Conservation (phyloP, 2,888 invertebrate genomes). For the Cheilosia vernalis region DNA sequence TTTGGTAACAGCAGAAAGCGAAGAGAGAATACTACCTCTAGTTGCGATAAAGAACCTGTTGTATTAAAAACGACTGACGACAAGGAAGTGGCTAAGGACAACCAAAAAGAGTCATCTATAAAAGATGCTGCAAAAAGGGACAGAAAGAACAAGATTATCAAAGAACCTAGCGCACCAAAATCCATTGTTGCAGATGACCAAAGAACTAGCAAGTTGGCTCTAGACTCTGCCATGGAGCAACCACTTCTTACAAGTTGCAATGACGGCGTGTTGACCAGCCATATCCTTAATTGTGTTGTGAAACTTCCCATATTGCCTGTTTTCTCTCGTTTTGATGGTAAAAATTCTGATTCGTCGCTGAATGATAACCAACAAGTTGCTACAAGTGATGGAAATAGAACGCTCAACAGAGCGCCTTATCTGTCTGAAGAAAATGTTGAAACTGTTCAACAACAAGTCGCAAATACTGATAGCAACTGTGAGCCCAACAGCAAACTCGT, state of each 20-base stretch:
- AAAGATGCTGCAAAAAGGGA: no score
- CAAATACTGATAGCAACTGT: background rate
- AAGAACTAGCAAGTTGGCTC: no score
- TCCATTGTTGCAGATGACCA: no score
- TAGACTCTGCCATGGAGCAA: no score
- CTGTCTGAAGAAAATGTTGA: no score
- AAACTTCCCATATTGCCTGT: background rate
- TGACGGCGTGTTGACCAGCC: background rate
- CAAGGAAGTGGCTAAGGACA: slow-evolving; percentile 1
- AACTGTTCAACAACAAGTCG: background rate
- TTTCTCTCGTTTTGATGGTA: background rate
- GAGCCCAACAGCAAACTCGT: background rate
- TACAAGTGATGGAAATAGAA: background rate
- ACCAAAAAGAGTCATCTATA: background rate
- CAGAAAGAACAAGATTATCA: no score
- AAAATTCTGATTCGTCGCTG: background rate
- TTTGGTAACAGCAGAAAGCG: no score
- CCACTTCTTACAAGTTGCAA: no score
- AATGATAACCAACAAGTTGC: background rate
- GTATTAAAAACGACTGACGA: background rate
- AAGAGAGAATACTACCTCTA: no score
- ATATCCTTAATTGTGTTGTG: background rate
- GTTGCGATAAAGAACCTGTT: background rate
- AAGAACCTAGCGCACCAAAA: no score
- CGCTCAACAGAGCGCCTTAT: background rate